Percentiles rank a stretch among this genome's conserved stretches.
These are phyloP conservation scores for Cryptops parisi DNA, from an alignment of 2,888 invertebrate genomes.

Conservation along the genomic window DNA sequence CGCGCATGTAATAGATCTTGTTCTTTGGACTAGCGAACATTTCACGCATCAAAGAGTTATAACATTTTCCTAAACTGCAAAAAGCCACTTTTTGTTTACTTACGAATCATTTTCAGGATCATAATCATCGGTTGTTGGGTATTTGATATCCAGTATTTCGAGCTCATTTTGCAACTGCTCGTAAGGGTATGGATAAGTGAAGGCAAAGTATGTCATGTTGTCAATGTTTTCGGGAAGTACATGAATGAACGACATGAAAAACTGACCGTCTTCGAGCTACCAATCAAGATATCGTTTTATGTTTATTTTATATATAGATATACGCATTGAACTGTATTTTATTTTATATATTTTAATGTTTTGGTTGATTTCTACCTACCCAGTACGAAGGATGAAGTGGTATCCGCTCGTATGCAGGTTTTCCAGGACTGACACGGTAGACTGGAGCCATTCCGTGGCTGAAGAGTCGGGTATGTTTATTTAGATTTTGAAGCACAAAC, in stretches of 20 bases:
- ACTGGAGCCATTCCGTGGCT: constrained; percentile 83
- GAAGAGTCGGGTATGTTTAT: constrained; percentile 75
- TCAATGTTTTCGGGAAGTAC: constrained; percentile 34
- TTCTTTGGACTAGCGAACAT: constrained; percentile 12
- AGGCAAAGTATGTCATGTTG: constrained; percentile 69
- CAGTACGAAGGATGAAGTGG: constrained; percentile 60
- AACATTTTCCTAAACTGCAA: not conserved
- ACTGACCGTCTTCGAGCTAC: constrained; percentile 30
- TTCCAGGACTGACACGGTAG: constrained; percentile 55
- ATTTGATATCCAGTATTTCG: constrained; percentile 54
- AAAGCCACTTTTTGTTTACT: not conserved
- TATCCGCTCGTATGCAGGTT: constrained; percentile 68
- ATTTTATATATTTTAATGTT: not conserved
- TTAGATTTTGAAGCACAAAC: constrained; percentile 72
- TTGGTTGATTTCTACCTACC: constrained; percentile 37
- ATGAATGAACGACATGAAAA: constrained; percentile 18
- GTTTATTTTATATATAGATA: not conserved
- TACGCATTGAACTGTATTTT: too few relatives aligned
- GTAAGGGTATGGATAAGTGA: constrained; percentile 81
- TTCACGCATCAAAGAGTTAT: not conserved
- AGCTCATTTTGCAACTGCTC: constrained; percentile 61
- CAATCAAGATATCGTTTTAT: constrained; percentile 13
- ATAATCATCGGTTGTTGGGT: too few relatives aligned
- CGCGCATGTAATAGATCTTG: constrained; percentile 63
- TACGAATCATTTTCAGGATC: not conserved